Percentiles rank a stretch among this genome's conserved stretches.
phyloP scores from a whole-genome alignment of 2,113 vertebrate species.

The Ptilorrhoa leucosticta region DNA sequence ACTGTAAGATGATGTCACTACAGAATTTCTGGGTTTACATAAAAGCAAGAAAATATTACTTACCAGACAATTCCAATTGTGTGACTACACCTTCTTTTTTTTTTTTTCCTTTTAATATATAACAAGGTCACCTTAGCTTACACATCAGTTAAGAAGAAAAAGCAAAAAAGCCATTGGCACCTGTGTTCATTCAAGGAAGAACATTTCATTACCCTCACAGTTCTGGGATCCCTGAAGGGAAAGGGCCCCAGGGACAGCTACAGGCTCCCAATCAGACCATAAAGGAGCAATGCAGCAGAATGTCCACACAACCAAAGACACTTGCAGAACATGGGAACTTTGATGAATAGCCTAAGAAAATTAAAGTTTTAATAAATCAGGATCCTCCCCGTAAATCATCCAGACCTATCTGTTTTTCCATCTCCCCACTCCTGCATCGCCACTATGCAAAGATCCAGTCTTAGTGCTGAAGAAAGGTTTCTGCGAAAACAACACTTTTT shows the following conservation, averaged over 20 bases:
- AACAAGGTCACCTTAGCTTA: not conserved
- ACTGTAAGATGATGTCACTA: not conserved
- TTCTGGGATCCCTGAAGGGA: not conserved
- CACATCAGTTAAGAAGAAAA: not conserved
- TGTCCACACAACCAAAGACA: not conserved
- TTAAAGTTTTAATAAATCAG: slow-evolving; percentile 39
- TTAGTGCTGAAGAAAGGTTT: not conserved
- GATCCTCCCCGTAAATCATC: slow-evolving; percentile 27
- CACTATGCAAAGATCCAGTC: not conserved
- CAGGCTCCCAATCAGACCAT: not conserved
- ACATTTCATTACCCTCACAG: not conserved
- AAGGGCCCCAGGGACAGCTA: not conserved
- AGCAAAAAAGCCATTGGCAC: not conserved
- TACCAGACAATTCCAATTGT: not conserved
- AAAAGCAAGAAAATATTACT: not conserved
- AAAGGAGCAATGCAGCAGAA: not conserved
- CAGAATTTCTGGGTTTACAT: not conserved
- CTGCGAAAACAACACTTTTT: not conserved
- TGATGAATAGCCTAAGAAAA: slow-evolving; percentile 48
- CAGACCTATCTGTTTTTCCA: not conserved
- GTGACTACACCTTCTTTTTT: not conserved
- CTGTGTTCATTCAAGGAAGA: not conserved
- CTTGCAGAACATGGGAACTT: not conserved
- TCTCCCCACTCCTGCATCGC: not conserved
- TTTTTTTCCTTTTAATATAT: not conserved